Evolutionary conservation across 2,888 invertebrate genomes (phyloP).

Genomic region (Onthophagus sagittarius): DNA sequence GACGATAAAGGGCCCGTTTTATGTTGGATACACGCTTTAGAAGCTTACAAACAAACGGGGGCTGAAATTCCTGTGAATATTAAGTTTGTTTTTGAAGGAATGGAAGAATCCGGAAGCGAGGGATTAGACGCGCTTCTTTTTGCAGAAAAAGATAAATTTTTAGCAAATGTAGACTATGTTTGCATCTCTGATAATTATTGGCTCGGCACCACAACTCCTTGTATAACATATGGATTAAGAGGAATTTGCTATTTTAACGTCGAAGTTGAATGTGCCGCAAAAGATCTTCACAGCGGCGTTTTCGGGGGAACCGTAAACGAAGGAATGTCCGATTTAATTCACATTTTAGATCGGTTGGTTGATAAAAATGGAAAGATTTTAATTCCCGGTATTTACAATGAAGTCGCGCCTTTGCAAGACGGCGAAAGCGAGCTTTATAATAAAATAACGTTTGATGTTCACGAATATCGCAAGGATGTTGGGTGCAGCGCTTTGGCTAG

Average conservation of each 20-base stretch:
- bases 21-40: conserved; percentile 92
- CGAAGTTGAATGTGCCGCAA: conserved; percentile 82
- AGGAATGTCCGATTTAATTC: conserved; percentile 88
- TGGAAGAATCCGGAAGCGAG: conserved; percentile 97
- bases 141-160: conserved; percentile 69
- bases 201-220: conserved; percentile 95
- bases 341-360: conserved; percentile 77
- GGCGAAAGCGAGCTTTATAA: conserved; percentile 71
- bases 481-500: conserved; percentile 68
- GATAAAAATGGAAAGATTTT: conserved; percentile 85
- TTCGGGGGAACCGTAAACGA: conserved; percentile 93
- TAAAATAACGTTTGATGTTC: conserved; percentile 81
- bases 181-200: conserved; percentile 99
- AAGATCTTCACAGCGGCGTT: conserved; percentile 94
- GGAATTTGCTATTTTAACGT: conserved; percentile 90
- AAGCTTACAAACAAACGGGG: conserved; percentile 73
- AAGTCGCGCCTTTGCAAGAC: conserved; percentile 68
- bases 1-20: conserved; percentile 95
- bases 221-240: conserved; percentile 92
- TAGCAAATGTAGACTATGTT: conserved; percentile 83
- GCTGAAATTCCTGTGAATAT: conserved; percentile 65
- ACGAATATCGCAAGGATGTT: conserved; percentile 69
- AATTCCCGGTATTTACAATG: conserved; percentile 77
- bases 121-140: conserved; percentile 86
- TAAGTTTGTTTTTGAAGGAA: conserved; percentile 94